Evolutionary conservation across 2,888 invertebrate species (phyloP), one percentile per base, ranked within the genome.

Genomic region (Seira ritae): DNA sequence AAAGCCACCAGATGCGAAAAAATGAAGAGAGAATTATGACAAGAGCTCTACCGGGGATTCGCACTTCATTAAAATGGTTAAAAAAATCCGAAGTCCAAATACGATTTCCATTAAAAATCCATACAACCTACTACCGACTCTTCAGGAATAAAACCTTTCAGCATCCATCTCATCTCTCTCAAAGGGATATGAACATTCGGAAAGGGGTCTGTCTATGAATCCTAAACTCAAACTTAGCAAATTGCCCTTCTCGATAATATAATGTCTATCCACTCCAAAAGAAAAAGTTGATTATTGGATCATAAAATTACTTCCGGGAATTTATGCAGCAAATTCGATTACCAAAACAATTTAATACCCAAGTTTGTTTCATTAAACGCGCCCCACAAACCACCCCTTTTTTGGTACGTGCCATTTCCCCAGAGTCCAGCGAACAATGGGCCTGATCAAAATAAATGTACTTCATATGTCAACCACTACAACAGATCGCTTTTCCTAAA

Each of bases 291-390:
- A 67, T 81, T 76, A 81, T 81, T 81, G 81, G 75, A 76, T 82
- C 76, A 82, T 82, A 82, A 82, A 82, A 82, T 82, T 82, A 70
- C 82, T 82, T 82, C 82, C 82, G 82, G 82, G 82, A 82, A 82
- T 81, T 66, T 17, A 67, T 23, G 20, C 46, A 80, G 66, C 67
- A 76, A 76, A 73, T 73, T 73, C 75, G 50, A 71, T 73, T 78
- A 71, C 77, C 69, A 70, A 24, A 24, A n/a, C n/a, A n/a, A n/a
- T n/a, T n/a, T n/a, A n/a, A n/a, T n/a, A n/a, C n/a, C n/a, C n/a
- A n/a, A 22, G 62, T 76, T 76, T 72, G n/a, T n/a, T n/a, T n/a
- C n/a, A n/a, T n/a, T n/a, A 12, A 12, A 42, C 42, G 42, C 4
- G 42, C 42, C 42, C 42, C 12, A 42, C 42, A 12, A 4, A 42